Evolutionary conservation across 2,888 invertebrate species (phyloP).

Genomic region (Erebia palarica): DNA sequence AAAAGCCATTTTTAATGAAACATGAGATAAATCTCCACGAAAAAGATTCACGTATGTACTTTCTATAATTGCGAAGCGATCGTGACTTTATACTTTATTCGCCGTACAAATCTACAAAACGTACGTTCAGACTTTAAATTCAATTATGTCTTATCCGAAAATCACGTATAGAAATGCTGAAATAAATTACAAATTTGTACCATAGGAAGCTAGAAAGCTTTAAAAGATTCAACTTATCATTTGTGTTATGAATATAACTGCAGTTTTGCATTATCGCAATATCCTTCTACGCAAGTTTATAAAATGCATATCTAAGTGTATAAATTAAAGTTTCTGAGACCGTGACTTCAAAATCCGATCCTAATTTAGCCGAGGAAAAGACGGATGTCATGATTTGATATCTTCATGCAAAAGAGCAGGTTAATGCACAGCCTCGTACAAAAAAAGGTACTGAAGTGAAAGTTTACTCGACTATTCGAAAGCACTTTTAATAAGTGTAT

Average conservation of each 20-base stretch:
- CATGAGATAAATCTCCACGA: neutral
- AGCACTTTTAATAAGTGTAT: too few relatives aligned
- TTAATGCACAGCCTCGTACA: too few relatives aligned
- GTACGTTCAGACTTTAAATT: neutral
- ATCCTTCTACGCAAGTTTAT: neutral
- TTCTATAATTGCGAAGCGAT: neutral
- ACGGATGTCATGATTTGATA: too few relatives aligned
- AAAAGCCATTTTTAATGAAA: neutral
- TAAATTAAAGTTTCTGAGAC: neutral
- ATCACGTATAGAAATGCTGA: conserved; percentile 2
- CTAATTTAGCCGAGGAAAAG: too few relatives aligned
- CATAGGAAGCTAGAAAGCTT: neutral
- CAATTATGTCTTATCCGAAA: neutral
- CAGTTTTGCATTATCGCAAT: neutral
- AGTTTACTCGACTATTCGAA: too few relatives aligned
- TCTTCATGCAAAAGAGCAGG: too few relatives aligned
- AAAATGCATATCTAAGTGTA: too few relatives aligned
- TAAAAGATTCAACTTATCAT: neutral
- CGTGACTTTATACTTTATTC: neutral
- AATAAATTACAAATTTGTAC: conserved; percentile 6
- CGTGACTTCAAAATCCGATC: neutral
- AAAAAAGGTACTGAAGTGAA: too few relatives aligned
- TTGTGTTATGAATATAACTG: conserved; percentile 10
- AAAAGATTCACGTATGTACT: neutral
- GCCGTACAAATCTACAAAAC: neutral